Base-by-base conservation (phyloP, 2,888 invertebrate genomes). In the Cyclophora albipunctata region DNA sequence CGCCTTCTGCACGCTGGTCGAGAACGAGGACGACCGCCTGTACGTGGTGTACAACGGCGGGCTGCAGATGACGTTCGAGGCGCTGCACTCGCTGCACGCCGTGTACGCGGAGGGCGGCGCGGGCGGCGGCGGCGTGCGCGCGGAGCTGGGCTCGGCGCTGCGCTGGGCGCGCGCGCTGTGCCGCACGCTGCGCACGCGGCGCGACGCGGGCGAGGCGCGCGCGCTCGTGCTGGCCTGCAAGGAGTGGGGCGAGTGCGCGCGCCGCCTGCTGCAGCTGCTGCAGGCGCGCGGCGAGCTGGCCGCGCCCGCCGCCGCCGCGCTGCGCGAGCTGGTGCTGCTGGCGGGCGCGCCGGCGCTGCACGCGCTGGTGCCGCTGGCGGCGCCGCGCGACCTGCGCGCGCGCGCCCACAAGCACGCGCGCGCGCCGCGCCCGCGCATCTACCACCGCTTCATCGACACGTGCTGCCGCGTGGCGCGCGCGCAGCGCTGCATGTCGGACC, bases 41-140 rank as follows among this genome's bases (percentile, higher is more conserved):
- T 94, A 95, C 71, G 95, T 97, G 7, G 94, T 97, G n/a, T 96
- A 95, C 70, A 96, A 97, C 68, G 95, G 95, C 45, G 98, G 97
- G 34, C 88, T 98, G 58, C 93, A 93, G 71, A 92, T 94, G 83
- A 91, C 94, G 3, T 94, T 94, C 73, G 94, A 95, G 87, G 94
- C 93, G 67, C 70, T 4, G 37, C 37, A 37, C 37, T 5, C 37
- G 5, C 89, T 98, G 54, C 97, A 97, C 89, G 94, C 96, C 62
- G 97, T 98, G 93, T 95, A 97, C 56, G 96, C 1, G 65, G 95
- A 94, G 60, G 63, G 45, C 54, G 63, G 59, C 40, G 60, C 66
- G 44, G 60, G 60, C 1, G 68, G 60, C 4, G 65, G 54, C 40
- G 69, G 66, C 50, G 73, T 96, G 35, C 67, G 96, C 75, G 96